phyloP scores from a whole-genome alignment of 2,888 invertebrate genomes.

The Prionchulus punctatus region DNA sequence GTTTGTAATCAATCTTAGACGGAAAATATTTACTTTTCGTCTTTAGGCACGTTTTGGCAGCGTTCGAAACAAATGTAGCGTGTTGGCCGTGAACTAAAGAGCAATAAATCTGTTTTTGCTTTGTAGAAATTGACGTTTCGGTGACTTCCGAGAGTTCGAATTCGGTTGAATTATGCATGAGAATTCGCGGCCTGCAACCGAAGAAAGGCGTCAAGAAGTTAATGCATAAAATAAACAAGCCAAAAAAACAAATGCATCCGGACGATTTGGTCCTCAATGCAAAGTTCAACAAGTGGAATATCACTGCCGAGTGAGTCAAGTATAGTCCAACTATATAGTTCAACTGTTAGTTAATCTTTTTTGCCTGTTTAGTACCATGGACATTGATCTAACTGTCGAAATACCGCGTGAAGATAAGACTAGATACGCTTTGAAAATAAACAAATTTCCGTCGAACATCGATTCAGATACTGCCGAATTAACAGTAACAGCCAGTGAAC shows the following conservation, averaged over 20 bases:
- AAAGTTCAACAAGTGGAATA: background rate
- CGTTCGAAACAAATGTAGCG: too few species aligned
- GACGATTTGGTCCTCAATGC: background rate
- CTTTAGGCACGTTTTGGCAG: too few species aligned
- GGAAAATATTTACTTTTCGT: too few species aligned
- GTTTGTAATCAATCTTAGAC: too few species aligned
- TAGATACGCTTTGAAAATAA: background rate
- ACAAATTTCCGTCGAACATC: background rate
- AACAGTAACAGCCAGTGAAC: too few species aligned
- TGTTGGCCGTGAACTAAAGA: too few species aligned
- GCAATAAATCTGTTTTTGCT: background rate
- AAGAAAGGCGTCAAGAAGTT: background rate
- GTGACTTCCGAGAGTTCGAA: background rate
- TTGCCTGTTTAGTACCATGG: too few species aligned
- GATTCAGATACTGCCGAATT: background rate
- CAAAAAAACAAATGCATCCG: background rate
- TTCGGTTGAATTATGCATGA: background rate
- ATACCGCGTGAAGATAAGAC: too few species aligned
- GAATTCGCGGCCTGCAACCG: background rate
- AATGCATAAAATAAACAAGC: background rate
- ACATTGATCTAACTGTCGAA: too few species aligned
- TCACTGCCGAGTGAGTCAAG: background rate
- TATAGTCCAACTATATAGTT: background rate
- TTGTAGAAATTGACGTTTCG: background rate
- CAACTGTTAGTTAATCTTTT: too few species aligned